Conservation (phyloP, 2,888 invertebrate species). For the Cecidostiba fungosa region DNA sequence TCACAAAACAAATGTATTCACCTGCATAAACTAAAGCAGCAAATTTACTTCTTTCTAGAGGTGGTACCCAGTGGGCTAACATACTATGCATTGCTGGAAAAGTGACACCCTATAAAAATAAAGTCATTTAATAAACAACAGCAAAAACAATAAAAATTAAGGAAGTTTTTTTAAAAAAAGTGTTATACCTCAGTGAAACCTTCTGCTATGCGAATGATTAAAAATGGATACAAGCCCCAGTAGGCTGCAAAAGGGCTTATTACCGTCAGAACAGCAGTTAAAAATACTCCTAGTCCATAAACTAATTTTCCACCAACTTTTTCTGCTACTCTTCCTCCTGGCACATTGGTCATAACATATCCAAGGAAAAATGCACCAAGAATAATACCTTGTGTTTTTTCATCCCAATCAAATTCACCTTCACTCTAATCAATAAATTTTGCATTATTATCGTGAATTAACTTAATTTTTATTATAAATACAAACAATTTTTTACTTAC, state of each 20-base stretch:
- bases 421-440: slow-evolving; percentile 81
- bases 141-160: slow-evolving; percentile 34
- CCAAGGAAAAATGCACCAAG: slow-evolving; percentile 92
- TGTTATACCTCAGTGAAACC: slow-evolving; percentile 88
- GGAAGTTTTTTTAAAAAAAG: neutral
- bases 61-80: slow-evolving; percentile 96
- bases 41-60: slow-evolving; percentile 93
- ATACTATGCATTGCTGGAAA: slow-evolving; percentile 97
- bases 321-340: slow-evolving; percentile 92
- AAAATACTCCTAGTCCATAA: slow-evolving; percentile 90
- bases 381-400: slow-evolving; percentile 89
- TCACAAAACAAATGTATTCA: slow-evolving; percentile 72
- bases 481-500: slow-evolving; percentile 66
- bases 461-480: neutral
- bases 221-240: slow-evolving; percentile 84
- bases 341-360: slow-evolving; percentile 91
- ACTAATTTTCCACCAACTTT: slow-evolving; percentile 93
- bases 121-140: slow-evolving; percentile 25
- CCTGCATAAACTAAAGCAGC: slow-evolving; percentile 93
- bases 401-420: slow-evolving; percentile 90
- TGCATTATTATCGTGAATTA: neutral
- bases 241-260: slow-evolving; percentile 91
- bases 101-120: slow-evolving; percentile 86
- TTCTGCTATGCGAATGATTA: slow-evolving; percentile 89
- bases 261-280: slow-evolving; percentile 91